Base-by-base conservation (phyloP, 2,888 invertebrate species). In the Dynastes grantii region DNA sequence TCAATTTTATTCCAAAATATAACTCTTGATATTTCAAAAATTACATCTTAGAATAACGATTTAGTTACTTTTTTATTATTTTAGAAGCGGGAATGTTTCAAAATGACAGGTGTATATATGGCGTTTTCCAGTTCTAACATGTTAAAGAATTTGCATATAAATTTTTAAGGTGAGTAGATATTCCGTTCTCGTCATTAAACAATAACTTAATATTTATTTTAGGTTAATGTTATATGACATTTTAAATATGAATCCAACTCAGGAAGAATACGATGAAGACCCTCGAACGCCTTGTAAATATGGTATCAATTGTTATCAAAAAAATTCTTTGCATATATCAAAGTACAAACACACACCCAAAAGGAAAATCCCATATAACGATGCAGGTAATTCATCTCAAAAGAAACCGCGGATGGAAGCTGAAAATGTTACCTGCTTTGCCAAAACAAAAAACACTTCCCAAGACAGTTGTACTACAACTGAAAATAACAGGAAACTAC, bases 251-350 rank as follows among this genome's bases (percentile, higher is more conserved):
- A 64, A 65, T 40, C 22, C 8, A 55, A 67, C 51, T 29, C 64
- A 1, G 11, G 55, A 73, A 80, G 83, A 85, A 68, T 85, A 85
- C 64, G 80, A 82, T 4, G 83, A 86, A 61, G 88, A 88, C 83
- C 78, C 84, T 2, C 81, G 95, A 87, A 89, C 88, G 61, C 88
- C 92, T 65, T 97, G 97, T 87, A 94, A 94, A 89, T 97, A 95
- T 87, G 95, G 95, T 75, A 87, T 86, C 4, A 92, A 93, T 83
- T 97, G 97, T 88, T 97, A 96, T 87, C 96, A 95, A 85, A 95
- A 93, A 85, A 97, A 96, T 90, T 90, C 93, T 0, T 89, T 90
- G 0, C 97, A 97, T 89, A 90, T 90, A 77, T 89, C 91, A 78
- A 94, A 93, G 85, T 97, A 91, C 83, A 95, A 95, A 88, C 96